Percentiles rank a stretch among this genome's conserved stretches.
phyloP scores from a whole-genome alignment of 2,888 invertebrate species.

The Anarsia innoxiella region DNA sequence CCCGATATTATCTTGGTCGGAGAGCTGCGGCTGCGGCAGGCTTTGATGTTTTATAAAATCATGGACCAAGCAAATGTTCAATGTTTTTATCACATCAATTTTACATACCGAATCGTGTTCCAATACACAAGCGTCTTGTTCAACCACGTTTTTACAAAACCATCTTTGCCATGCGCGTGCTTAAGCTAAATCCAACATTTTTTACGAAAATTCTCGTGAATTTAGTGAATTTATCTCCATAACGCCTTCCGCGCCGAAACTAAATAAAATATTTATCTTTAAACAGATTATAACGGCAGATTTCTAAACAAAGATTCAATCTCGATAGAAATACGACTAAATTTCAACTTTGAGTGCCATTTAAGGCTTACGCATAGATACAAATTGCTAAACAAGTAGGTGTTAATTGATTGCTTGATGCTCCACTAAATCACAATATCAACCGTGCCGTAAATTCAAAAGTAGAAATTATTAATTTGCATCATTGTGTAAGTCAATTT shows the following conservation, averaged over 20 bases:
- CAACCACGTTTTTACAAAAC: conserved; percentile 20
- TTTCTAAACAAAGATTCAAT: conserved; percentile 16
- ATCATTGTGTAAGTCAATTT: no score
- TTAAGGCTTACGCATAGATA: conserved; percentile 11
- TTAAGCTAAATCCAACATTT: conserved; percentile 11
- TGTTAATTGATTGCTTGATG: conserved; percentile 42
- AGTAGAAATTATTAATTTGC: no score
- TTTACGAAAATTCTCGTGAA: conserved; percentile 1
- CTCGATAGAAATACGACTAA: conserved; percentile 16
- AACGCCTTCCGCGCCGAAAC: conserved; percentile 1
- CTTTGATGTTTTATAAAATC: not conserved
- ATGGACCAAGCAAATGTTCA: conserved; percentile 9
- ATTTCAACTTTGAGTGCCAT: conserved; percentile 15
- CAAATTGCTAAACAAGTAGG: conserved; percentile 28
- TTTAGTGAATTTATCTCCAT: not conserved
- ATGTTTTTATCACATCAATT: conserved; percentile 21
- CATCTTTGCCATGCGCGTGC: conserved; percentile 8
- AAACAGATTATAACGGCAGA: conserved; percentile 4
- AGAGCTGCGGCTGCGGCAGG: no score
- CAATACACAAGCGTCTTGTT: conserved; percentile 25
- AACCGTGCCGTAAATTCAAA: no score
- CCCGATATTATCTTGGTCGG: no score
- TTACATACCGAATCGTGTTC: conserved; percentile 20
- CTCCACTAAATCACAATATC: no score
- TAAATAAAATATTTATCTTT: conserved; percentile 3